Evolutionary conservation across 2,113 vertebrate species (phyloP).

Genomic region (Empidonax alnorum): DNA sequence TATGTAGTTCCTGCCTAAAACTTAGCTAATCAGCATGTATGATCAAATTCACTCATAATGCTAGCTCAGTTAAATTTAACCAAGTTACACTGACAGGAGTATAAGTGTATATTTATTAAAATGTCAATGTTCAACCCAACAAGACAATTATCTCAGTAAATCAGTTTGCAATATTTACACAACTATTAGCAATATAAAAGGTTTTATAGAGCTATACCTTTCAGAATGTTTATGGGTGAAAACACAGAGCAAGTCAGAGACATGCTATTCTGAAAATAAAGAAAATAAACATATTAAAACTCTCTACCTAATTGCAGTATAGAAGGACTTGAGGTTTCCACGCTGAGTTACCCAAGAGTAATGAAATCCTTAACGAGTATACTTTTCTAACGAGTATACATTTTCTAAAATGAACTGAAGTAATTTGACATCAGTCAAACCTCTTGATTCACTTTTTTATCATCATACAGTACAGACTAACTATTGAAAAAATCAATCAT

Average conservation of each 20-base stretch:
- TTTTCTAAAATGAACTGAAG: conserved; percentile 12
- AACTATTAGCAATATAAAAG: background rate
- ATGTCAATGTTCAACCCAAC: background rate
- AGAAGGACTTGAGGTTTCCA: background rate
- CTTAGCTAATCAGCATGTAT: background rate
- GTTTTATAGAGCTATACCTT: background rate
- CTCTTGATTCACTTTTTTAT: background rate
- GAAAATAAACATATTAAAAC: background rate
- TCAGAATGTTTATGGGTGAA: background rate
- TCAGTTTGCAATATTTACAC: background rate
- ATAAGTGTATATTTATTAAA: conserved; percentile 54
- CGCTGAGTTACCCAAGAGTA: background rate
- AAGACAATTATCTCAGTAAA: conserved; percentile 15
- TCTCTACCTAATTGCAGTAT: background rate
- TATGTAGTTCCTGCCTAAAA: background rate
- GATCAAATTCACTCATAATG: conserved; percentile 18
- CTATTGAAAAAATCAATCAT: conserved; percentile 58
- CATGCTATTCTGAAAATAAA: background rate
- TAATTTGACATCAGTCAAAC: background rate
- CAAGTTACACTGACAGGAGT: conserved; percentile 38
- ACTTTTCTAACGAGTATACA: background rate
- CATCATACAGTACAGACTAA: conserved; percentile 22
- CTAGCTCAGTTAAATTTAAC: conserved; percentile 43
- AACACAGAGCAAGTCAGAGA: conserved; percentile 14
- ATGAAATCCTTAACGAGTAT: background rate